These are phyloP conservation scores for Paramisgurnus dabryanus DNA, from an alignment of 2,113 vertebrate genomes.

Conservation along the genomic window DNA sequence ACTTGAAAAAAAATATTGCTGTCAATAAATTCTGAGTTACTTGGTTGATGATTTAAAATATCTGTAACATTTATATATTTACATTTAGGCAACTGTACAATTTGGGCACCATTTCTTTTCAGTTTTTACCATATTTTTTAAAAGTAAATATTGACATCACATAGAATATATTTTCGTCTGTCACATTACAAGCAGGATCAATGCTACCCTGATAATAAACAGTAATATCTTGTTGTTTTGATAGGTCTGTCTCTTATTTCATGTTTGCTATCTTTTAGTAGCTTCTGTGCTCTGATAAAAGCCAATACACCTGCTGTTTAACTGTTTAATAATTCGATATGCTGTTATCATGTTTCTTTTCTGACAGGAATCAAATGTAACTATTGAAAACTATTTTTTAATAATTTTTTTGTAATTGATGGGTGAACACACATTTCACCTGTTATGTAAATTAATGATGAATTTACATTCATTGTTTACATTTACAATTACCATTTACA, in stretches of 20 bases:
- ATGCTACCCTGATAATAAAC: not conserved
- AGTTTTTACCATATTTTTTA: no score
- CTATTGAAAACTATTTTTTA: no score
- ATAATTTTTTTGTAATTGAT: not conserved
- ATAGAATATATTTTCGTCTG: not conserved
- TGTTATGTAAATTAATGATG: not conserved
- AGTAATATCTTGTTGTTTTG: not conserved
- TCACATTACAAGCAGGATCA: not conserved
- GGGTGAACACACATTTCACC: not conserved
- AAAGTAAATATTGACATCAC: not conserved
- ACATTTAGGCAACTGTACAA: no score
- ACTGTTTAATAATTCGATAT: conserved; percentile 2
- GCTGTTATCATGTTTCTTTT: not conserved
- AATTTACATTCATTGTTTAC: not conserved
- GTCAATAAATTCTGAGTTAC: conserved; percentile 63
- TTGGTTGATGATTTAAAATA: no score
- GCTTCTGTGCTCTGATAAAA: not conserved
- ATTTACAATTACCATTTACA: no score
- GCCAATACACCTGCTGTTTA: not conserved
- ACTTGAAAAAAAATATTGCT: conserved; percentile 61
- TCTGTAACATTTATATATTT: no score
- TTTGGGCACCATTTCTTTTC: no score
- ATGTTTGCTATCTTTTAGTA: not conserved
- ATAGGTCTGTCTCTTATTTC: not conserved
- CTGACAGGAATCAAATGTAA: no score